Base-by-base conservation (phyloP, 2,797 vertebrate genomes). In the Manis pentadactyla region DNA sequence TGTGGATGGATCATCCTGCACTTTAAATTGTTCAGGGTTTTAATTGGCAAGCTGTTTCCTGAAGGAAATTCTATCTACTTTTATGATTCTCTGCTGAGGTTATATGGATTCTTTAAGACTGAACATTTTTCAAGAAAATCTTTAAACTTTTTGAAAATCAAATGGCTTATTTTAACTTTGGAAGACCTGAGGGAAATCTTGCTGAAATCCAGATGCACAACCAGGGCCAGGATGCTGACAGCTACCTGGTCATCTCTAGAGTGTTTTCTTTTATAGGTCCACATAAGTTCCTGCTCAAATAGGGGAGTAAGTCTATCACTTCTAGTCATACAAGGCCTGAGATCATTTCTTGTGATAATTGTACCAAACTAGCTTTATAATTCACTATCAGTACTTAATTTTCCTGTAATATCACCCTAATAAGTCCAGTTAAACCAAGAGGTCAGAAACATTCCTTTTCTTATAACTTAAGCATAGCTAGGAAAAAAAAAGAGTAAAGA, bases 1-100 rank as follows among this genome's bases (percentile, higher is more conserved):
- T 13, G 49, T 5, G 64, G 69, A 51, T 94, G 89, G 97, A 88
- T 88, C 77, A 95, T 89, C 94, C 94, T 95, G 39, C 27, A 89
- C 74, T 27, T 77, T 69, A 93, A 96, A 96, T 88, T 78, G 83
- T 73, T 96, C 0, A 55, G 4, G 19, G 6, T 39, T 94, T 94
- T 94, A 88, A 93, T 63, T 96, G 92, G 64, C 89, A 96, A 84
- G 86, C 18, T 0, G 2, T 46, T 46, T 87, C 71, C 86, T 66
- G 34, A 94, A 92, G 81, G 59, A 92, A 93, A 73, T 4, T 23
- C 19, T 12, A 39, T 74, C 34, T 64, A 73, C 63, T 71, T 95
- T 68, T 53, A 86, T 4, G 51, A 39, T 83, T 93, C 73, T 87
- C 77, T 82, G 46, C 59, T 71, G 42, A 82, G 14, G 21, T 57